A percentile compares a stretch with the other conserved stretches of the same genome.
Evolutionary conservation across 2,113 vertebrate species (phyloP).

Genomic region (Mustelus asterias): DNA sequence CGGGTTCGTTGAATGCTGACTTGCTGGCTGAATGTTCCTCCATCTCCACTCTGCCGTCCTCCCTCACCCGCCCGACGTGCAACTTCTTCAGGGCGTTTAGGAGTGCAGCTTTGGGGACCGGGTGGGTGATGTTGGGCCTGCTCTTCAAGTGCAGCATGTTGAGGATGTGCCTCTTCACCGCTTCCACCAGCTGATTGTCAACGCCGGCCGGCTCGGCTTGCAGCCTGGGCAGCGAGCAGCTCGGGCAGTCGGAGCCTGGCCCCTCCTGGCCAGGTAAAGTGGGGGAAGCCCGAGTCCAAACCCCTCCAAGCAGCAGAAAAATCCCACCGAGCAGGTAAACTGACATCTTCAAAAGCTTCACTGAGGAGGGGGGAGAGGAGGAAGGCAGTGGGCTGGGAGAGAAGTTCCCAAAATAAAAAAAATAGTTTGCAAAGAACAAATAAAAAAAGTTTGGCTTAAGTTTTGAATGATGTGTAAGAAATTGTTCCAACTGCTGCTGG

Average conservation of each 20-base stretch:
- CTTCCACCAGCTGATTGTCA: constrained; percentile 84
- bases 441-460: neutral
- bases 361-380: constrained; percentile 32
- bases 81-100: constrained; percentile 94
- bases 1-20: constrained; percentile 65
- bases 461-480: neutral
- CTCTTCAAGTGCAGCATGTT: constrained; percentile 89
- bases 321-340: constrained; percentile 66
- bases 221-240: constrained; percentile 72
- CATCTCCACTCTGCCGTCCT: constrained; percentile 90
- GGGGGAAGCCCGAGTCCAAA: constrained; percentile 65
- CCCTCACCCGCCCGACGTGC: constrained; percentile 86
- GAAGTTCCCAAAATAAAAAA: constrained; percentile 36
- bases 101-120: constrained; percentile 88
- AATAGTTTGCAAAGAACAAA: neutral
- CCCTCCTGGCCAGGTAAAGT: constrained; percentile 61
- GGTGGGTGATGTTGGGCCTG: constrained; percentile 93
- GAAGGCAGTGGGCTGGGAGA: constrained; percentile 23
- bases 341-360: constrained; percentile 62
- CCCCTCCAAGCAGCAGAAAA: constrained; percentile 65
- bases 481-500: neutral
- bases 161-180: constrained; percentile 92
- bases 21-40: constrained; percentile 80
- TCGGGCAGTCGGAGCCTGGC: constrained; percentile 67
- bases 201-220: constrained; percentile 68